Base-by-base conservation (phyloP, 2,888 invertebrate species). In the Salticus scenicus region DNA sequence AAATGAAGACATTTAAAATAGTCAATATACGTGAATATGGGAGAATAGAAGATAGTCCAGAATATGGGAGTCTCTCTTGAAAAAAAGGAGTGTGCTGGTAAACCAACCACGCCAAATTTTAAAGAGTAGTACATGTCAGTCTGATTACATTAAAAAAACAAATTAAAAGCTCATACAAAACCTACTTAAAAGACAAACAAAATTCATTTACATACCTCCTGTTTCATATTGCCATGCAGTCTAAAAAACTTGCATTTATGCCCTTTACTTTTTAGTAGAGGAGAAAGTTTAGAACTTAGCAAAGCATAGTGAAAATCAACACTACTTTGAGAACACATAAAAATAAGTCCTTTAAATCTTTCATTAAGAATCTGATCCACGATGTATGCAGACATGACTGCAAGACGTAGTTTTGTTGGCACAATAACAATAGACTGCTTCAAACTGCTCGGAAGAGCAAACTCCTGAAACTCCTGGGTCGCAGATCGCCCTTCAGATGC, bases 241-340 rank as follows among this genome's bases (percentile, higher is more conserved):
- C 95, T 96, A 90, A 94, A 95, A 91, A 96, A 94, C 86, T 94
- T 93, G 24, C 95, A 91, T 85, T 93, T 93, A 0, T 94, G 92
- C 14, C 75, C 85, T 79, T 81, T 87, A 47, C 83, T 90, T 89
- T 41, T 90, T 1, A 90, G 87, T 78, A 88, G 20, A 87, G 88
- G 70, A 57, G 88, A 77, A 30, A 96, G 91, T 33, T 94, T 93
- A 7, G 93, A 93, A 27, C 94, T 93, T 89, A 98, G 94, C 72
- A 98, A 91, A 88, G 95, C 94, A 76, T 95, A 94, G 91, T 96
- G 96, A 90, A 95, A 98, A 90, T 98, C 97, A 0, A 98, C 96
- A 94, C 97, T 95, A 91, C 97, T 97, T 90, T 96, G 95, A 0
- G 98, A 98, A 0, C 96, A 96, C 94, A 98, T 94, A 90, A 98